Evolutionary conservation across 1,140 invertebrate genomes (phyloP), one percentile per base, ranked within the genome.

Genomic region (Calephelis virginiensis): DNA sequence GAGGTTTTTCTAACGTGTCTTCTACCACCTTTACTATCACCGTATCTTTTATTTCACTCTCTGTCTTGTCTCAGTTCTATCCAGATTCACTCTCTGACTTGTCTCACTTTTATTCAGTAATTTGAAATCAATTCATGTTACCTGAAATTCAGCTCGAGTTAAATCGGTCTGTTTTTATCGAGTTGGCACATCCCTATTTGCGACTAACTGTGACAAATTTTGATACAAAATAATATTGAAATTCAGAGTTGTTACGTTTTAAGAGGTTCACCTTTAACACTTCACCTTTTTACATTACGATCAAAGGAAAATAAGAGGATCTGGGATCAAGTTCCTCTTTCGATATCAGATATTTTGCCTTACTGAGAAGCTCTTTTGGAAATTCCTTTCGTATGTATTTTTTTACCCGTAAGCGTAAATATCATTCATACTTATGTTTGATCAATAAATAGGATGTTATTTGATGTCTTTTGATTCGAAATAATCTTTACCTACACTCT

Each of bases 251-350:
- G 49, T 53, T 53, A 37, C 48, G 37, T 50, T 53, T 53, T 53
- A 64, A 64, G 60, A 64, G 63, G 50, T 50, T 64, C 63, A 64
- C 50, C 49, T 56, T 10, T 10, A 37, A 49, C 63, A 64, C 63
- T 64, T 49, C 12, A 43, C 37, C 40, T 47, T 62, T 62, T 62
- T 46, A 43, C 48, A 40, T 38, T 53, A 43, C 43, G 68, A 70
- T 70, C 68, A 70, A 70, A 70, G 68, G 10, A 46, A 47, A 53
- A 17, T 38, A 49, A 66, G 59, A 66, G 63, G 64, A n/a, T 38
- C 50, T 2, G 64, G 64, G 49, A 56, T 59, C 63, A 64, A 66
- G 64, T 63, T n/a, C 60, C 56, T 49, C 56, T 64, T 46, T 53
- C 61, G 47, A 50, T 61, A 69, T 49, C 59, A 60, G 56, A 68